Percentiles rank a stretch among this genome's conserved stretches.
These are phyloP conservation scores for Calliopsis andreniformis DNA, from an alignment of 1,140 invertebrate species.

Conservation along the genomic window DNA sequence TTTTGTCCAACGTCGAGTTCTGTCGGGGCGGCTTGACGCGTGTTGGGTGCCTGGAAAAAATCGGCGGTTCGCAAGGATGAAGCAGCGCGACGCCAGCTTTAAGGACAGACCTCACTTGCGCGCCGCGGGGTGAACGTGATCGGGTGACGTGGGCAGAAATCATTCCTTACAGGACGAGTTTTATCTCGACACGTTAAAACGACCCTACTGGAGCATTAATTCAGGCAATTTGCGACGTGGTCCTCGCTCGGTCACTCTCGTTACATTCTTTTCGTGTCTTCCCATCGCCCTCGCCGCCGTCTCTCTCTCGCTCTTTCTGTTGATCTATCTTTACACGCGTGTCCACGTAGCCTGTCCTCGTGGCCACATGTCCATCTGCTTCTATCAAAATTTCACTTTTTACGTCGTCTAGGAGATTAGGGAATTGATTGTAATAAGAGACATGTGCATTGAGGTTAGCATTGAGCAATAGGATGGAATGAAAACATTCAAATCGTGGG, in stretches of 20 bases:
- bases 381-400: not conserved
- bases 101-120: not conserved
- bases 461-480: too few relatives aligned
- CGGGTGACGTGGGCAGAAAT: not conserved
- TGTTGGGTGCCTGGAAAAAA: not conserved
- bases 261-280: conserved; percentile 46
- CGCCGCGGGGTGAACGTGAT: not conserved
- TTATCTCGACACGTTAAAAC: conserved; percentile 66
- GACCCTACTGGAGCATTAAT: conserved; percentile 76
- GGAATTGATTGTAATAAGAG: too few relatives aligned
- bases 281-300: not conserved
- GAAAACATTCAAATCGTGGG: too few relatives aligned
- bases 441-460: too few relatives aligned
- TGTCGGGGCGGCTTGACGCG: not conserved
- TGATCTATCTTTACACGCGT: too few relatives aligned
- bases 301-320: not conserved
- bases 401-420: not conserved
- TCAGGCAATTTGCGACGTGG: conserved; percentile 76
- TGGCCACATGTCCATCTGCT: not conserved
- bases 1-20: conserved; percentile 63
- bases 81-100: not conserved
- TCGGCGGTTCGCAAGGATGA: not conserved
- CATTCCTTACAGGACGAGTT: conserved; percentile 57
- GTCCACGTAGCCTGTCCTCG: not conserved
- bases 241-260: conserved; percentile 51